Evolutionary conservation across 2,797 vertebrate genomes (phyloP), one percentile per base, ranked within the genome.

Genomic region (Spatula clypeata): DNA sequence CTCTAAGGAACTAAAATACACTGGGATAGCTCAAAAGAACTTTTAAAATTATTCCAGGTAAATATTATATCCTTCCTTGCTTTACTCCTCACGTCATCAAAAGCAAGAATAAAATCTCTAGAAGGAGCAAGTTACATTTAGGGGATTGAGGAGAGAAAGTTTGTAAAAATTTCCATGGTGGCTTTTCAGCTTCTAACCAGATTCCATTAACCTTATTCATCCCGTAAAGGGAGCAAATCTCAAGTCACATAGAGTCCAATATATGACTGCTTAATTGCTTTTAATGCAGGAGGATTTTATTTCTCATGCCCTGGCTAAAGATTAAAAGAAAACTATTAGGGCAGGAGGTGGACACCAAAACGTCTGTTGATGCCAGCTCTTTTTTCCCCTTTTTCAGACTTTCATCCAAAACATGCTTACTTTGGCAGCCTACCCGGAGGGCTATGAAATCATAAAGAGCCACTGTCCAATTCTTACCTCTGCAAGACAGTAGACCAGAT

Each of bases 391-490:
- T 80, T 84, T 96, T 86, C 76, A 93, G 87, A 95, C 93, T 96
- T 96, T 80, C 86, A 89, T 94, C 92, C 94, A 93, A 97, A 97
- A 97, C 90, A 96, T 93, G 86, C 79, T 98, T 95, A 95, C 54
- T 86, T 97, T 97, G 97, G 95, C 95, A 96, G 65, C 55, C 65
- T 96, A 34, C 15, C 6, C 29, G 91, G 74, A 90, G 45, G 36
- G 45, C 82, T 94, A 79, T 96, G 92, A 97, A 97, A 87, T 95
- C 94, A 96, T 92, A 94, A 88, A 74, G 69, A 96, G 57, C 74
- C 91, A 92, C 86, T 82, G 84, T 97, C 92, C 81, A 96, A 32
- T 79, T 90, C 77, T 94, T 97, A 93, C 88, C 74, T 96, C 95
- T 94, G 36, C 34, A 92, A 85, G 89, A 96, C 93, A 94, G 89